Evolutionary conservation across 64 coral and sea anemone species (phyloP).

Genomic region (Porites australiensis): DNA sequence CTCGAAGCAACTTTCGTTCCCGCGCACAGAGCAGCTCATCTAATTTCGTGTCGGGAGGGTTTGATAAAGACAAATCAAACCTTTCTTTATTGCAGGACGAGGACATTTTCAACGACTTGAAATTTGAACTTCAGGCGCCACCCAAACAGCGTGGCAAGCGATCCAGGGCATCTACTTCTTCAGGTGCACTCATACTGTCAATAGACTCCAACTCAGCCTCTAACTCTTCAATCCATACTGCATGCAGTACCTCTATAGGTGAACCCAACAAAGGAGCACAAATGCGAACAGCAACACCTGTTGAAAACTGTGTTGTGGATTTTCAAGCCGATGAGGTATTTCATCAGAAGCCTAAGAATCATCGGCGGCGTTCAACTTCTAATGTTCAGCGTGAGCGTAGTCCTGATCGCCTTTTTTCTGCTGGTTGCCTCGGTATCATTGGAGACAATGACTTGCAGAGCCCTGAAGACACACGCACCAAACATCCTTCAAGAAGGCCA

Average conservation of each 20-base stretch:
- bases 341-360: not conserved
- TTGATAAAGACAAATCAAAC: not conserved
- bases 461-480: conserved; percentile 36
- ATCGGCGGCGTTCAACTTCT: conserved; percentile 26
- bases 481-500: conserved; percentile 22
- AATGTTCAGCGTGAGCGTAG: conserved; percentile 26
- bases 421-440: conserved; percentile 36
- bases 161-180: conserved; percentile 38
- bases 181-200: not conserved
- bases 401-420: conserved; percentile 20
- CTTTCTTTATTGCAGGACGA: conserved; percentile 39
- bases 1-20: conserved; percentile 70
- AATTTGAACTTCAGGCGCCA: conserved; percentile 74
- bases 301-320: conserved; percentile 23
- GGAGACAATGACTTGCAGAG: conserved; percentile 21
- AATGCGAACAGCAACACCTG: not conserved
- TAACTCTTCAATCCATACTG: not conserved
- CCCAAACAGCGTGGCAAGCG: conserved; percentile 43
- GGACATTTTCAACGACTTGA: conserved; percentile 13
- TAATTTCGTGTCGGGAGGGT: conserved; percentile 25
- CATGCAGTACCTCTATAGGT: not conserved
- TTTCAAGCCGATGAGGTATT: not conserved
- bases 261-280: not conserved
- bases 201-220: not conserved
- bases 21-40: conserved; percentile 85